Evolutionary conservation across 2,113 vertebrate species (phyloP).

Genomic region (Cairina moschata): DNA sequence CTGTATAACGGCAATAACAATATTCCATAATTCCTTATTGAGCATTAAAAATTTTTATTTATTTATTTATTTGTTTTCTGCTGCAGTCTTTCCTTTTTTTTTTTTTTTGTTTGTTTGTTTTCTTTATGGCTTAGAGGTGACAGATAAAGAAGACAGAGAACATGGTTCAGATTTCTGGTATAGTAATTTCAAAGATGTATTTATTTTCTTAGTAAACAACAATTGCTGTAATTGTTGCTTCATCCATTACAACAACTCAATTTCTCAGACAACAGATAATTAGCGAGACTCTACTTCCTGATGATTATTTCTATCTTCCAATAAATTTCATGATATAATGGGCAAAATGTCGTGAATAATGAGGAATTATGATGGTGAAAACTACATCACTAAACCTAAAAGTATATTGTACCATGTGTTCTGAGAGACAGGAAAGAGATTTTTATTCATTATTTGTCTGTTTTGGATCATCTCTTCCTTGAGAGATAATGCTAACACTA

Average conservation of each 20-base stretch:
- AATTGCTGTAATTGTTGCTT: slow-evolving; percentile 53
- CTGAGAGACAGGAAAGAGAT: background rate
- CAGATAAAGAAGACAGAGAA: background rate
- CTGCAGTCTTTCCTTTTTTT: background rate
- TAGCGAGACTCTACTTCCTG: slow-evolving; percentile 17
- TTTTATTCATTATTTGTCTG: background rate
- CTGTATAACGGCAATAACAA: background rate
- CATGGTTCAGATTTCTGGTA: slow-evolving; percentile 4
- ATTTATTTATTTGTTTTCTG: background rate
- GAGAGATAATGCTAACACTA: background rate
- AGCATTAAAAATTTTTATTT: background rate
- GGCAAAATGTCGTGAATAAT: slow-evolving; percentile 51
- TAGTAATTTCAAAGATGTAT: slow-evolving; percentile 39
- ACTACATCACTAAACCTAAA: background rate
- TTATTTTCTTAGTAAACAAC: slow-evolving; percentile 18
- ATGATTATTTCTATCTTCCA: slow-evolving; percentile 55
- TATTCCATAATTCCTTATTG: background rate
- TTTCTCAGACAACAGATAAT: slow-evolving; percentile 67
- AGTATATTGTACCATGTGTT: background rate
- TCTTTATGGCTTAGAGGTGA: background rate
- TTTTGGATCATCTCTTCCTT: background rate
- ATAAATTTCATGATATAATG: slow-evolving; percentile 37
- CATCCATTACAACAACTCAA: slow-evolving; percentile 26
- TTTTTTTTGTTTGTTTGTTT: background rate
- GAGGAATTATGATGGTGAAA: slow-evolving; percentile 25